Conservation (phyloP, 2,888 invertebrate species). For the Latrodectus hesperus region DNA sequence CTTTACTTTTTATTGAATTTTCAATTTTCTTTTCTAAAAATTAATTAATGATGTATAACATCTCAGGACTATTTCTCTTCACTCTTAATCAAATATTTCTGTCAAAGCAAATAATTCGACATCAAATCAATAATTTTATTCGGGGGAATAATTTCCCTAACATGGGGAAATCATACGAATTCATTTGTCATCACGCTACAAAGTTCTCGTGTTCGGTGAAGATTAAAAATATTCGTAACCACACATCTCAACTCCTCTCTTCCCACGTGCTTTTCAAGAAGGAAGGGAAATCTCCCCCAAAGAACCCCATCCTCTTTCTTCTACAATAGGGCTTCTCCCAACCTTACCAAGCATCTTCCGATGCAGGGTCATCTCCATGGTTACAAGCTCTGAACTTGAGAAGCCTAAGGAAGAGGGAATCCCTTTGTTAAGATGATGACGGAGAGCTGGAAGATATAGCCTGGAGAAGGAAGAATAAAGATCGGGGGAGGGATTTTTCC, state of each 20-base stretch:
- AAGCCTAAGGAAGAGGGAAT: background rate
- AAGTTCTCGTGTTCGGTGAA: too few species aligned
- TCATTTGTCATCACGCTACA: too few species aligned
- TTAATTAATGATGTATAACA: too few species aligned
- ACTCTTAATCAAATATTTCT: too few species aligned
- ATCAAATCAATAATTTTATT: too few species aligned
- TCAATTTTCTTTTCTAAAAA: too few species aligned
- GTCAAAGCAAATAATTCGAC: too few species aligned
- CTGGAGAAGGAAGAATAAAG: constrained; percentile 12
- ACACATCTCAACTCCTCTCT: constrained; percentile 33
- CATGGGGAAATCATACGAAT: too few species aligned
- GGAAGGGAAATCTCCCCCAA: background rate
- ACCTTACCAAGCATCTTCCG: background rate
- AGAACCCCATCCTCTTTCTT: background rate
- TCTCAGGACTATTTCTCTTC: too few species aligned
- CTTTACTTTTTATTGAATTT: too few species aligned
- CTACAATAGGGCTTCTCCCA: background rate
- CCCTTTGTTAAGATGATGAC: constrained; percentile 19
- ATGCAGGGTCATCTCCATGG: constrained; percentile 4
- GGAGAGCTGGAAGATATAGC: constrained; percentile 19
- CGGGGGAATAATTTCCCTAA: too few species aligned
- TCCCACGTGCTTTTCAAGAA: background rate
- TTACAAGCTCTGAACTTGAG: constrained; percentile 19
- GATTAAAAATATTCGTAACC: background rate
- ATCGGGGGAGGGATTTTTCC: constrained; percentile 24